Base-by-base conservation (phyloP, 2,888 invertebrate species). In the Oscheius sp. region DNA sequence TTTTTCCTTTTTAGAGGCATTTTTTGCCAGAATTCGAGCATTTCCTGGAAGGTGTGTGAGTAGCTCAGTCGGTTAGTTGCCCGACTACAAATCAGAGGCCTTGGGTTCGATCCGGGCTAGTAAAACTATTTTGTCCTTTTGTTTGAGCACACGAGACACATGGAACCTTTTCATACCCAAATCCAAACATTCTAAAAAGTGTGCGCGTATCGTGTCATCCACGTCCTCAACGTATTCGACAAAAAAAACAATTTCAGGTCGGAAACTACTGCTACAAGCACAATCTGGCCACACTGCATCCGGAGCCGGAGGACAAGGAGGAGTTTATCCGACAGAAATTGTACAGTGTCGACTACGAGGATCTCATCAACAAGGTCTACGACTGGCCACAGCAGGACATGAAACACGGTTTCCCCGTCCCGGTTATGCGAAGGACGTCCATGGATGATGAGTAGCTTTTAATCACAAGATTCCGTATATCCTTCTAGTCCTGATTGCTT, bases 191-290 rank as follows among this genome's bases (percentile, higher is more conserved):
- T n/a, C n/a, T n/a, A n/a, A n/a, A n/a, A n/a, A n/a, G n/a, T n/a
- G n/a, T n/a, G n/a, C n/a, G n/a, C n/a, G n/a, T n/a, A n/a, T n/a
- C n/a, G n/a, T 21, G 21, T 21, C 21, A 21, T 21, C 21, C 21
- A 21, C 21, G 21, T 21, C 21, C 21, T 21, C 21, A 21, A 21
- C 21, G 21, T 21, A 21, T 21, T 21, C 21, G 0, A 21, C 21
- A 21, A 21, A 0, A 21, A 21, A 21, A 21, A 21, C 21, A 21
- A 21, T 51, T 79, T 48, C 60, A 79, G 77, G 76, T 78, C 55
- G 80, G 79, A 48, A 74, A 95, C 73, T 94, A 94, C 89, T 94
- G 95, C 0, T 98, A 95, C 90, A 91, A 92, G 74, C 88, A 89
- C 63, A 89, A 90, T 63, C 80, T 90, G 50, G 92, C 92, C 2